A percentile compares a stretch with the other conserved stretches of the same genome.
Evolutionary conservation across 2,888 invertebrate species (phyloP).

Genomic region (Nomada goodeniana): DNA sequence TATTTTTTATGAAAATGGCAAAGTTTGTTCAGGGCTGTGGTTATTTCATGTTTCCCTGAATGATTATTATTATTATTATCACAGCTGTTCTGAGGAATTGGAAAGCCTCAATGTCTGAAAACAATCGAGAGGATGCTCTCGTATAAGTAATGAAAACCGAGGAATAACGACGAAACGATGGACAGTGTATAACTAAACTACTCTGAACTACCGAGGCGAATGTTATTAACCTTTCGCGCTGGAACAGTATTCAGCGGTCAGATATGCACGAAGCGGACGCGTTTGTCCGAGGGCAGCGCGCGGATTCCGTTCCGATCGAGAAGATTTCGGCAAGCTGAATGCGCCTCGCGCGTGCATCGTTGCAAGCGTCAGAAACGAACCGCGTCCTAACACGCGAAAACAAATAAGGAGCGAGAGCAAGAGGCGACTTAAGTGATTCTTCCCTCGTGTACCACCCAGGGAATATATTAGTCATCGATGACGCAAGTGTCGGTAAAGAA

Average conservation of each 20-base stretch:
- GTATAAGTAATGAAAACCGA: slow-evolving; percentile 14
- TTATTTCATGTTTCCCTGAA: no score
- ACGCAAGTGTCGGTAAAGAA: slow-evolving; percentile 28
- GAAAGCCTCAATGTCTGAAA: no score
- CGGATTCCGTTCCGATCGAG: background rate
- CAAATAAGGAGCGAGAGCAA: slow-evolving; percentile 23
- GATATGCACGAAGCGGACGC: slow-evolving; percentile 41
- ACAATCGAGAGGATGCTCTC: background rate
- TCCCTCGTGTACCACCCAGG: slow-evolving; percentile 24
- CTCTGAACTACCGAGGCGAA: slow-evolving; percentile 52
- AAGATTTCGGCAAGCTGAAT: background rate
- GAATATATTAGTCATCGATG: slow-evolving; percentile 43
- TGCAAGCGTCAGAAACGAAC: slow-evolving; percentile 8
- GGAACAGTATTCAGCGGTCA: slow-evolving; percentile 30
- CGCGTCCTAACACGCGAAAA: slow-evolving; percentile 34
- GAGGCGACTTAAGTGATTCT: slow-evolving; percentile 18
- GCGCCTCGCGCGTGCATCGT: slow-evolving; percentile 16
- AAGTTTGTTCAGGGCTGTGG: no score
- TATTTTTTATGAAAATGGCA: no score
- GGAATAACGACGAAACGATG: slow-evolving; percentile 47
- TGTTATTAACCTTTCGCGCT: slow-evolving; percentile 57
- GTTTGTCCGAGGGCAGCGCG: background rate
- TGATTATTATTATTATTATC: no score
- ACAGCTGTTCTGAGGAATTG: no score
- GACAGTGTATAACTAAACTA: slow-evolving; percentile 45